phyloP scores from a whole-genome alignment of 2,888 invertebrate species.

The Gortyna flavago region DNA sequence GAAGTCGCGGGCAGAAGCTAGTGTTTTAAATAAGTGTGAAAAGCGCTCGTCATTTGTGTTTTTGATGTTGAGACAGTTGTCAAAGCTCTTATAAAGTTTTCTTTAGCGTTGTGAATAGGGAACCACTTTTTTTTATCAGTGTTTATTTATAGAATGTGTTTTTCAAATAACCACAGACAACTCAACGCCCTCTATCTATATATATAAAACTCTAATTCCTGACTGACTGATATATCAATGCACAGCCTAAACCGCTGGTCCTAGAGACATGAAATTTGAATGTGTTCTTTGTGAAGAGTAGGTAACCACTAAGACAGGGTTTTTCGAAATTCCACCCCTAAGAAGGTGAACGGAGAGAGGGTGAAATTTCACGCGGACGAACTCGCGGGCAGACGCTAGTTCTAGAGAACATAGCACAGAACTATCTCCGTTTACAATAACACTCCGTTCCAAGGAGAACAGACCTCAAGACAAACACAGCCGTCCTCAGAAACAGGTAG shows the following conservation, averaged over 20 bases:
- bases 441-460: slow-evolving; percentile 17
- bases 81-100: background rate
- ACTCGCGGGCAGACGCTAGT: too few species aligned
- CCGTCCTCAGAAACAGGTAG: slow-evolving; percentile 19
- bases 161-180: background rate
- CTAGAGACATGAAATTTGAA: too few species aligned
- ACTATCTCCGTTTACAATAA: slow-evolving; percentile 20
- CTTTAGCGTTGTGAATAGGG: background rate
- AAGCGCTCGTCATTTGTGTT: background rate
- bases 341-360: too few species aligned
- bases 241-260: too few species aligned
- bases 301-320: too few species aligned
- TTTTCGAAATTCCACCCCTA: too few species aligned
- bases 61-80: background rate
- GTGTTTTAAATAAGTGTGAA: background rate
- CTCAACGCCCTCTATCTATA: too few species aligned
- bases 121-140: background rate
- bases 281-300: too few species aligned
- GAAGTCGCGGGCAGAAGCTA: too few species aligned
- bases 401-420: background rate
- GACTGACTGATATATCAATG: too few species aligned
- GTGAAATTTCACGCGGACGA: too few species aligned
- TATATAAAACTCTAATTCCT: too few species aligned
- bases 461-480: slow-evolving; percentile 9
- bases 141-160: background rate